Conservation (phyloP, 2,888 invertebrate species). For the Stenodera caucasica region DNA sequence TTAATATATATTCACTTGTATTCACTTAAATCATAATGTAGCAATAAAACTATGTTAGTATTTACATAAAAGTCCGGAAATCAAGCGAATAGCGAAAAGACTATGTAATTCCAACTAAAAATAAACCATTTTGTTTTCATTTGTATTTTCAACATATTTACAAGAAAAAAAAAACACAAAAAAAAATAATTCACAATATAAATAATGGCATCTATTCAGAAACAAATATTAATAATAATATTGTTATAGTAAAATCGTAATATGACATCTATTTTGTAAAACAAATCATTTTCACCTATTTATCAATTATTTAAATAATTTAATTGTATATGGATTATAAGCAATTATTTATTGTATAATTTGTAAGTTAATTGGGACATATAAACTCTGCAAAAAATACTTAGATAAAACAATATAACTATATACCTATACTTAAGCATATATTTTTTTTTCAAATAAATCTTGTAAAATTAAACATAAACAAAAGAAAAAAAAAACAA, state of each 20-base stretch:
- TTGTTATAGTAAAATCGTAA: constrained; percentile 8
- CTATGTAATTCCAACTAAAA: constrained; percentile 38
- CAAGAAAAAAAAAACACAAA: constrained; percentile 27
- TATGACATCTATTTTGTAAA: neutral
- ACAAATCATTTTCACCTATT: neutral
- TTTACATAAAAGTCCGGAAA: constrained; percentile 50
- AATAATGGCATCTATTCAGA: constrained; percentile 5
- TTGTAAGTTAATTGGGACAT: neutral
- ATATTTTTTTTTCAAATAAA: neutral
- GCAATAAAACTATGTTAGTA: constrained; percentile 51
- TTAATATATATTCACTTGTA: constrained; percentile 40
- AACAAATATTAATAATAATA: neutral
- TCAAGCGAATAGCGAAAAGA: constrained; percentile 41
- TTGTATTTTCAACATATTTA: constrained; percentile 19
- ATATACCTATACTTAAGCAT: neutral
- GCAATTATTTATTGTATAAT: neutral
- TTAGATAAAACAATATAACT: neutral
- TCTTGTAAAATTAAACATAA: neutral
- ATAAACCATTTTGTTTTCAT: constrained; percentile 7
- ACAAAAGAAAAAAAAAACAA: neutral
- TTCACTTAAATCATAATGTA: constrained; percentile 39
- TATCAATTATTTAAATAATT: neutral
- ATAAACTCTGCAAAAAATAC: neutral
- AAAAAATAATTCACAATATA: constrained; percentile 34
- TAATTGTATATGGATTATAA: neutral